These are phyloP conservation scores for Apodemia duryi DNA, from an alignment of 2,888 invertebrate genomes.

Conservation along the genomic window DNA sequence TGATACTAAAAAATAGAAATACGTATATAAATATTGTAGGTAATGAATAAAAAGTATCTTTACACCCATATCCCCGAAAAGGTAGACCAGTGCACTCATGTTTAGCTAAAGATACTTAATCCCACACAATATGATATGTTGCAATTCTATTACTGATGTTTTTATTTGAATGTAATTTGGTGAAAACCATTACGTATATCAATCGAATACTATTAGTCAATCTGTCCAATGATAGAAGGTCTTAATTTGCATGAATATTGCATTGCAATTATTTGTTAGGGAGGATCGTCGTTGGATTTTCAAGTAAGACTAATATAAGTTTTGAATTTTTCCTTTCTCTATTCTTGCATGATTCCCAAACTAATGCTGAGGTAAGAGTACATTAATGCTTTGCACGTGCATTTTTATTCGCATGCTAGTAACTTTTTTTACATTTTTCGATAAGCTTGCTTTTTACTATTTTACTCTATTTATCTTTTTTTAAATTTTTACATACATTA, in stretches of 20 bases:
- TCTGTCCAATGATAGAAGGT: conserved; percentile 39
- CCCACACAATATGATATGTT: conserved; percentile 68
- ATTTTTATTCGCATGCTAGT: conserved; percentile 63
- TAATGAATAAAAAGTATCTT: no score
- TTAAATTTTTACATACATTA: conserved; percentile 50
- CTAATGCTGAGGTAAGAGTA: conserved; percentile 53
- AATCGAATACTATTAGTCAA: conserved; percentile 43
- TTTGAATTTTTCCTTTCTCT: conserved; percentile 51
- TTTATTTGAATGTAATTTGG: conserved; percentile 48
- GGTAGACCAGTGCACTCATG: no score
- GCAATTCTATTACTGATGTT: conserved; percentile 54
- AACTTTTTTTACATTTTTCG: conserved; percentile 42
- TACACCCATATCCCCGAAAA: no score
- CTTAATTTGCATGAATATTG: conserved; percentile 57
- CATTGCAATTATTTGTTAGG: conserved; percentile 51
- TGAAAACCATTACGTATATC: conserved; percentile 31
- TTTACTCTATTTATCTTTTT: conserved; percentile 49
- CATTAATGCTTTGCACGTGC: conserved; percentile 55
- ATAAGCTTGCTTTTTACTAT: conserved; percentile 64
- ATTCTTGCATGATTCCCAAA: conserved; percentile 53
- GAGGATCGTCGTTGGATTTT: conserved; percentile 77
- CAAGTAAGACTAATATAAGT: conserved; percentile 68
- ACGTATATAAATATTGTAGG: no score
- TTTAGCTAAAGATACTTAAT: no score
- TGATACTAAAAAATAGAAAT: no score